Conservation (phyloP, 2,888 invertebrate species). For the Panopea generosa region DNA sequence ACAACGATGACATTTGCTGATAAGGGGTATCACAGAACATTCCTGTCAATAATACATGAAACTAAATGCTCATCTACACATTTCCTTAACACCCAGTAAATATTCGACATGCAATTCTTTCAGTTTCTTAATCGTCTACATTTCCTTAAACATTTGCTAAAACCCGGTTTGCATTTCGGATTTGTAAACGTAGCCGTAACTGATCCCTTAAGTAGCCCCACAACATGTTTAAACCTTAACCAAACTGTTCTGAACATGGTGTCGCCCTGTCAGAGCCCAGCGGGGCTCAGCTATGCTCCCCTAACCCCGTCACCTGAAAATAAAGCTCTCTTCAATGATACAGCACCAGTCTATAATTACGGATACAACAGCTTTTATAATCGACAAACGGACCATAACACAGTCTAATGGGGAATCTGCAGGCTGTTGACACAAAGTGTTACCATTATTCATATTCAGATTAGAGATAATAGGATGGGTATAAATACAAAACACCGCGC, state of each 20-base stretch:
- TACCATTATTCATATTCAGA: conserved; percentile 60
- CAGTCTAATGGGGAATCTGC: conserved; percentile 51
- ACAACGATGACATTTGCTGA: background rate
- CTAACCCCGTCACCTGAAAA: conserved; percentile 52
- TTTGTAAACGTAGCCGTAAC: conserved; percentile 38
- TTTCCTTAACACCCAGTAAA: conserved; percentile 37
- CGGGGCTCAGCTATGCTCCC: conserved; percentile 43
- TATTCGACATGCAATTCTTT: conserved; percentile 37
- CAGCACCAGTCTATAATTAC: conserved; percentile 59
- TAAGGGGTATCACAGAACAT: background rate
- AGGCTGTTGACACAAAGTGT: conserved; percentile 60
- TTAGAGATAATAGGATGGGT: conserved; percentile 45
- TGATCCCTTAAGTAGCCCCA: conserved; percentile 49
- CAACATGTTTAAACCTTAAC: conserved; percentile 48
- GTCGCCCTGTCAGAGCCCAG: conserved; percentile 43
- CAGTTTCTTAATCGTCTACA: conserved; percentile 19
- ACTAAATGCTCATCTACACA: conserved; percentile 32
- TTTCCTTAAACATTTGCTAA: conserved; percentile 8
- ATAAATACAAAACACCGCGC: conserved; percentile 45
- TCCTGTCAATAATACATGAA: conserved; percentile 24
- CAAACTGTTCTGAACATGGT: conserved; percentile 45
- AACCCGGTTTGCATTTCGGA: conserved; percentile 32
- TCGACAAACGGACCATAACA: conserved; percentile 47
- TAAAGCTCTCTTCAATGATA: conserved; percentile 49
- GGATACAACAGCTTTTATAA: conserved; percentile 43